Evolutionary conservation across 2,113 vertebrate genomes (phyloP).

Genomic region (Agapornis roseicollis): DNA sequence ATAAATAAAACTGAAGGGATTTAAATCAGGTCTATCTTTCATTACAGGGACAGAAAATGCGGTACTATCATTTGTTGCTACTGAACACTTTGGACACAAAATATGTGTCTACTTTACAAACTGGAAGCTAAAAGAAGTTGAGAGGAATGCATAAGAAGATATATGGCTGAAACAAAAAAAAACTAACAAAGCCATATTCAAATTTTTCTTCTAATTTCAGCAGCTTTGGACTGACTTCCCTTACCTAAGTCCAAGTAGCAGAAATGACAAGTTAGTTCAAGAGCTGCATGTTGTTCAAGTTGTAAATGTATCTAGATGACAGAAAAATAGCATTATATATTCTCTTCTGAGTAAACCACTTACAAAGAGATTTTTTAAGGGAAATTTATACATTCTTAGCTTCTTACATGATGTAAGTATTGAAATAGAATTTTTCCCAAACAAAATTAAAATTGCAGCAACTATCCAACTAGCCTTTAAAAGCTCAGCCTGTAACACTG

Average conservation of each 20-base stretch:
- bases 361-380: not conserved
- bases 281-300: not conserved
- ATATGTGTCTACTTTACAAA: not conserved
- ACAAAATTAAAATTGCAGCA: not conserved
- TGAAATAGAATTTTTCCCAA: not conserved
- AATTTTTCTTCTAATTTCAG: not conserved
- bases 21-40: not conserved
- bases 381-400: not conserved
- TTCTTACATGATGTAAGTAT: not conserved
- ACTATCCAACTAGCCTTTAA: not conserved
- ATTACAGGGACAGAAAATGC: not conserved
- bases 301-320: not conserved
- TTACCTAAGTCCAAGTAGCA: not conserved
- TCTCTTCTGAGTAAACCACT: not conserved
- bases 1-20: not conserved
- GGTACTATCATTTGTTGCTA: not conserved
- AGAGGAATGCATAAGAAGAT: not conserved
- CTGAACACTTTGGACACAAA: not conserved
- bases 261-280: not conserved
- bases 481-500: not conserved
- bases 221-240: not conserved
- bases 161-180: not conserved
- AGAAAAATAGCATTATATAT: not conserved
- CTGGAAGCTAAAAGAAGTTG: not conserved
- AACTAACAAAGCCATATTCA: not conserved